Conservation (phyloP, 2,888 invertebrate species). For the Microdon myrmicae region DNA sequence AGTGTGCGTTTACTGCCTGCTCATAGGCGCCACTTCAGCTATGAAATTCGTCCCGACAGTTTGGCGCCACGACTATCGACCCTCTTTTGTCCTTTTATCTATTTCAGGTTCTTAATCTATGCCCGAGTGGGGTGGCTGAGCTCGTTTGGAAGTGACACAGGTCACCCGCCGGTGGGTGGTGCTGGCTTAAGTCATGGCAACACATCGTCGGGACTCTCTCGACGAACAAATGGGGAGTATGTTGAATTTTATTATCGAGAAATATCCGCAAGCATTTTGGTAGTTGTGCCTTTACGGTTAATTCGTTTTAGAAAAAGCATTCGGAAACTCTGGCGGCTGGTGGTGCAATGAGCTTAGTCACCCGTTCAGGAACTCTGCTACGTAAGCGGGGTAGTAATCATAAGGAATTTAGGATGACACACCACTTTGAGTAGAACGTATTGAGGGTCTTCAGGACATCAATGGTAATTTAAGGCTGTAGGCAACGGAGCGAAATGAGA, state of each 20-base stretch:
- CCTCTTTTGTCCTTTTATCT: conserved; percentile 53
- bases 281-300: conserved; percentile 33
- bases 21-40: conserved; percentile 63
- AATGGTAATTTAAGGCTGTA: too few relatives aligned
- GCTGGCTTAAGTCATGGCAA: conserved; percentile 5
- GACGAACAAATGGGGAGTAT: conserved; percentile 3
- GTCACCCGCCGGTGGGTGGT: conserved; percentile 25
- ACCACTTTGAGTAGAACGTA: too few relatives aligned
- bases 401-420: too few relatives aligned
- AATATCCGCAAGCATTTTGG: conserved; percentile 33
- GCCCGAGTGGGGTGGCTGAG: conserved; percentile 17
- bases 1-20: conserved; percentile 46
- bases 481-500: too few relatives aligned
- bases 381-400: too few relatives aligned
- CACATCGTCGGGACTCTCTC: conserved; percentile 17
- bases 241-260: conserved; percentile 22
- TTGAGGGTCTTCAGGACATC: too few relatives aligned
- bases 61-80: conserved; percentile 62
- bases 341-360: too few relatives aligned
- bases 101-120: conserved; percentile 47
- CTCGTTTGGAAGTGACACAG: conserved; percentile 17
- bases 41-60: conserved; percentile 63
- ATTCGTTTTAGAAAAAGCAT: conserved; percentile 22
- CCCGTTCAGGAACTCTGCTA: too few relatives aligned
- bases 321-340: too few relatives aligned